Conservation (phyloP, 2,888 invertebrate genomes). For the Phasia obesa region DNA sequence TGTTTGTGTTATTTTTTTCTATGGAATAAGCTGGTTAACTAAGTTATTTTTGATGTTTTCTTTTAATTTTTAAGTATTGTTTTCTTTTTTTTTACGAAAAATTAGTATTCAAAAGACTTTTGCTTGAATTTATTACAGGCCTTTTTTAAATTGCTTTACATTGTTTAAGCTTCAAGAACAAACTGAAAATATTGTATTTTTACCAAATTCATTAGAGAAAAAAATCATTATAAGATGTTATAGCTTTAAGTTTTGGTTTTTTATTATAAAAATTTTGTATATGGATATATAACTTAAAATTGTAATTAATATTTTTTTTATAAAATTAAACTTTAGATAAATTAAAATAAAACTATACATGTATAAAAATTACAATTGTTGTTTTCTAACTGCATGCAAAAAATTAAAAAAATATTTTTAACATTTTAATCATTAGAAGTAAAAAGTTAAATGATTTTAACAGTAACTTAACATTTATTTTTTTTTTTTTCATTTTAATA, state of each 20-base stretch:
- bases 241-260: conserved; percentile 29
- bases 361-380: conserved; percentile 22
- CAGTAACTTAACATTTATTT: conserved; percentile 27
- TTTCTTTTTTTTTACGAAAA: conserved; percentile 35
- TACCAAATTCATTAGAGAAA: conserved; percentile 5
- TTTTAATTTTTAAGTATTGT: neutral
- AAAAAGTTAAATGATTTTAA: conserved; percentile 12
- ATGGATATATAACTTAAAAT: conserved; percentile 36
- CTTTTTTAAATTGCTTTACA: conserved; percentile 64
- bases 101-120: conserved; percentile 31
- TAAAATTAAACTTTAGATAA: conserved; percentile 31
- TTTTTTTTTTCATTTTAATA: conserved; percentile 27
- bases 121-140: conserved; percentile 56
- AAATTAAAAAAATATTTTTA: conserved; percentile 36
- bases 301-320: conserved; percentile 23
- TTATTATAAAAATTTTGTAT: conserved; percentile 44
- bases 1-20: conserved; percentile 37
- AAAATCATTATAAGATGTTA: conserved; percentile 13
- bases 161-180: conserved; percentile 40
- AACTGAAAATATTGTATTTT: neutral
- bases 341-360: conserved; percentile 53
- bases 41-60: conserved; percentile 15
- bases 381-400: conserved; percentile 24
- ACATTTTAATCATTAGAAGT: conserved; percentile 13
- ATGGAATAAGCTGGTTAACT: conserved; percentile 39